Conservation (phyloP, 2,113 vertebrate species). For the Capreolus pygargus region DNA sequence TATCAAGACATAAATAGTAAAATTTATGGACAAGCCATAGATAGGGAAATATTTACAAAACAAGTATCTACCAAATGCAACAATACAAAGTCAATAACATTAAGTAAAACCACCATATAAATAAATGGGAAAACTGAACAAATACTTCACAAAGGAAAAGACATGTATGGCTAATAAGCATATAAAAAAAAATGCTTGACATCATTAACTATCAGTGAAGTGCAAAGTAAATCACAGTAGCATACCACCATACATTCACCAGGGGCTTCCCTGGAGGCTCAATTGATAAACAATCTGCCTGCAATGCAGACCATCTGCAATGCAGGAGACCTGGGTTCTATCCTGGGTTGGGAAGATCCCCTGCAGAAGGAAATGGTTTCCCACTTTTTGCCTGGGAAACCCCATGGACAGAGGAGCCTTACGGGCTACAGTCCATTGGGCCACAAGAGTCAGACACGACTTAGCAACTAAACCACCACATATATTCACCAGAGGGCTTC, state of each 20-base stretch:
- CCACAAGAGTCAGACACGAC: neutral
- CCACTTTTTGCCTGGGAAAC: neutral
- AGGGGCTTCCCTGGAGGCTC: neutral
- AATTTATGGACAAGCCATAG: neutral
- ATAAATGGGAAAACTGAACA: neutral
- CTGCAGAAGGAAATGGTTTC: neutral
- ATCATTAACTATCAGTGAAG: neutral
- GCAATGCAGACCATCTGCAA: neutral
- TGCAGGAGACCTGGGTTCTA: neutral
- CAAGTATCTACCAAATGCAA: neutral
- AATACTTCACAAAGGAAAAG: neutral
- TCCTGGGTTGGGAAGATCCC: neutral
- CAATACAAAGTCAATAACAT: neutral
- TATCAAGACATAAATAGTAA: neutral
- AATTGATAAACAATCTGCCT: neutral
- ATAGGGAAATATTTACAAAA: neutral
- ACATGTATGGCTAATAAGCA: neutral
- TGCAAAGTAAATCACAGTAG: neutral
- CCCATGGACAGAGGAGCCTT: neutral
- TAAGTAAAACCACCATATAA: neutral
- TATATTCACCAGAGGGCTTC: neutral
- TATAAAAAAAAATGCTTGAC: neutral
- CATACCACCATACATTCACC: neutral
- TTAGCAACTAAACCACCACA: neutral
- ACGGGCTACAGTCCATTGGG: neutral